A percentile compares a stretch with the other conserved stretches of the same genome.
Conservation (phyloP, 2,113 vertebrate species). For the Hemiscyllium ocellatum region DNA sequence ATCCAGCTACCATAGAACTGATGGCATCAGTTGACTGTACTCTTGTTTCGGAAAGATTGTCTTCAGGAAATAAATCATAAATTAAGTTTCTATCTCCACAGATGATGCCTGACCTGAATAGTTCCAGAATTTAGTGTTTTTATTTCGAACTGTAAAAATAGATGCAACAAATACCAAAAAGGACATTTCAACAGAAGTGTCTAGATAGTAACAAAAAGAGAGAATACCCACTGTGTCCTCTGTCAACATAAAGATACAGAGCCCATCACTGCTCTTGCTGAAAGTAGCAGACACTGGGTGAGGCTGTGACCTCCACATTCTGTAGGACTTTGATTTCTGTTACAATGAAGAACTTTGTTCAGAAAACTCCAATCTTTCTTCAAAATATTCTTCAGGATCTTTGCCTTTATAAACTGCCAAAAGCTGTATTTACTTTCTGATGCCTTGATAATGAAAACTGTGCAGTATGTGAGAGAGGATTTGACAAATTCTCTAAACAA, state of each 20-base stretch:
- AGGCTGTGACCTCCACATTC: neutral
- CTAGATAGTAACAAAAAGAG: neutral
- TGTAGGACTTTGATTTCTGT: too few relatives aligned
- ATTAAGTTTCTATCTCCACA: neutral
- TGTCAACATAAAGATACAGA: neutral
- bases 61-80: neutral
- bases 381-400: neutral
- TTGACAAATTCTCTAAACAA: neutral
- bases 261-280: neutral
- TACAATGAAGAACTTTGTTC: too few relatives aligned
- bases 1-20: neutral
- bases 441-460: neutral
- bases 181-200: neutral
- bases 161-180: neutral
- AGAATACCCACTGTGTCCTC: neutral
- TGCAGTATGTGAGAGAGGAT: neutral
- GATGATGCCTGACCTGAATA: neutral
- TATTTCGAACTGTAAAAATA: neutral
- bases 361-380: neutral
- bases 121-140: neutral
- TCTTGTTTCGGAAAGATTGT: neutral
- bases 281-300: neutral
- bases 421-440: neutral
- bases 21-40: neutral
- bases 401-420: neutral